A percentile compares a stretch with the other conserved stretches of the same genome.
These are phyloP conservation scores for Lepidotrigona ventralis DNA, from an alignment of 1,140 invertebrate species.

Conservation along the genomic window DNA sequence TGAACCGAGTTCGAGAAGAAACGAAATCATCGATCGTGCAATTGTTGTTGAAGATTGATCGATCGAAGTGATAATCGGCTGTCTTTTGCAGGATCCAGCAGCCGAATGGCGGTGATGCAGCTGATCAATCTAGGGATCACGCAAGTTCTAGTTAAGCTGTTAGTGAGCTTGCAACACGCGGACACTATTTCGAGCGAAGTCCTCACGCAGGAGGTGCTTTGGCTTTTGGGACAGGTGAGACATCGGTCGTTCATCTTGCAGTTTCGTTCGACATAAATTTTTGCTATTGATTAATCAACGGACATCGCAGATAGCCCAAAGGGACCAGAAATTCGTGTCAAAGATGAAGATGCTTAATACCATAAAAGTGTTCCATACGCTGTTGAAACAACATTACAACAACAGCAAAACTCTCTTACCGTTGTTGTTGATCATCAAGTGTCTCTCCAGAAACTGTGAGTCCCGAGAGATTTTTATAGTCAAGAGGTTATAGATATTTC, in stretches of 20 bases:
- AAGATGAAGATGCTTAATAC: conserved; percentile 82
- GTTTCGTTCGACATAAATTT: background rate
- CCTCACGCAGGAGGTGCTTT: conserved; percentile 78
- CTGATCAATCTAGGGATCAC: conserved; percentile 77
- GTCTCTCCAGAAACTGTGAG: conserved; percentile 84
- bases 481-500: background rate
- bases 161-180: conserved; percentile 73
- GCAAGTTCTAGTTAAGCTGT: conserved; percentile 76
- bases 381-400: conserved; percentile 83
- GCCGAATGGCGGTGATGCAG: conserved; percentile 74
- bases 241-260: background rate
- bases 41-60: background rate
- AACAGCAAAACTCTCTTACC: conserved; percentile 83
- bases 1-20: background rate
- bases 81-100: conserved; percentile 71
- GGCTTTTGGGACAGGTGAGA: conserved; percentile 78
- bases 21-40: background rate
- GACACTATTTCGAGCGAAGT: conserved; percentile 75
- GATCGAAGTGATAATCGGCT: conserved; percentile 29
- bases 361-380: conserved; percentile 82
- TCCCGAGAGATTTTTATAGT: no score
- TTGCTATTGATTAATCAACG: no score
- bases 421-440: conserved; percentile 83
- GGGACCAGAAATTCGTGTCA: conserved; percentile 83
- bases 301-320: conserved; percentile 79